phyloP scores from a whole-genome alignment of 2,113 vertebrate species.

The Mugil cephalus region DNA sequence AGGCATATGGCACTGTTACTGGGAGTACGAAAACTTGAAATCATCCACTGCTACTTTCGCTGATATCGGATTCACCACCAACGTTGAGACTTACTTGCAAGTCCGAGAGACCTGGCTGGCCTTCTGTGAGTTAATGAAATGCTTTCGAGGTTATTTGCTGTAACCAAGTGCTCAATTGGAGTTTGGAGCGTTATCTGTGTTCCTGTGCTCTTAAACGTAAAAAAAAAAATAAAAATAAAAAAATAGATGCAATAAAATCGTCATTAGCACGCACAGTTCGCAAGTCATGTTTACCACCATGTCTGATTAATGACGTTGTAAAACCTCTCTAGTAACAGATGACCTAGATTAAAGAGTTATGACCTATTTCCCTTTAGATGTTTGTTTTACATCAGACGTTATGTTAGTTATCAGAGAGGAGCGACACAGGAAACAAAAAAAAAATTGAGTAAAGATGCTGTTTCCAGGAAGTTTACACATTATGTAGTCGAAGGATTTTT shows the following conservation, averaged over 20 bases:
- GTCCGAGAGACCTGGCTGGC: slow-evolving; percentile 93
- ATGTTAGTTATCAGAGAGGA: no score
- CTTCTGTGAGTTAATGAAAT: slow-evolving; percentile 81
- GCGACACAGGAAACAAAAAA: no score
- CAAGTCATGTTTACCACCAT: slow-evolving; percentile 3
- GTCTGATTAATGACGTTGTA: background rate
- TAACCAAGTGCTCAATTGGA: background rate
- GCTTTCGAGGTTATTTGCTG: background rate
- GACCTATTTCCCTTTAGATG: background rate
- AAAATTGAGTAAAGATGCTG: no score
- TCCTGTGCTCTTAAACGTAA: background rate
- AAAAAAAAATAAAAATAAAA: no score
- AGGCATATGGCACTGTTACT: slow-evolving; percentile 92
- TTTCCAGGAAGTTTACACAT: no score
- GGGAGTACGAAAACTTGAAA: slow-evolving; percentile 83
- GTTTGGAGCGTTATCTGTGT: no score
- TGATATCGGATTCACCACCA: slow-evolving; percentile 86
- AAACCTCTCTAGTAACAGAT: slow-evolving; percentile 8
- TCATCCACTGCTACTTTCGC: slow-evolving; percentile 67
- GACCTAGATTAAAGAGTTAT: background rate
- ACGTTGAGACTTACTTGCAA: slow-evolving; percentile 84
- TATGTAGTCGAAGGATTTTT: background rate
- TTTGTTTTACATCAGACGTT: background rate
- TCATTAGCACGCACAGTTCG: background rate
- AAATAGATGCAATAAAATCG: slow-evolving; percentile 12